phyloP scores from a whole-genome alignment of 2,888 invertebrate genomes.

The Myathropa florea region DNA sequence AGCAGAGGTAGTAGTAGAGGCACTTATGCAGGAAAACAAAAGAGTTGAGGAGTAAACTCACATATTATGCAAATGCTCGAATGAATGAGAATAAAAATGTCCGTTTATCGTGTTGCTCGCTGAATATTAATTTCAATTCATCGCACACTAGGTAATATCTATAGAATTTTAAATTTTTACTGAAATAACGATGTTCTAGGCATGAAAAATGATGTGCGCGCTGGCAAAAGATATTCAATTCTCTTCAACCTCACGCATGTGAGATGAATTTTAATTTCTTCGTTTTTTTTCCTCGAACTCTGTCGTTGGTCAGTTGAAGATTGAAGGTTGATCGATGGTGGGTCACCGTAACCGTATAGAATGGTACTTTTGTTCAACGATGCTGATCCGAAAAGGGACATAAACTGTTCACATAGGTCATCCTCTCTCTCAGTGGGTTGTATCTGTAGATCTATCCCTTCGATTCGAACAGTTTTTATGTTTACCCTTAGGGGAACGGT shows the following conservation, averaged over 20 bases:
- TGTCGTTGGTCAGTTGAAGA: not conserved
- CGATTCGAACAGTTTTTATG: not conserved
- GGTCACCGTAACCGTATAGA: too few species aligned
- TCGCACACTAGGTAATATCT: constrained; percentile 4
- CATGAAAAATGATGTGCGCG: constrained; percentile 9
- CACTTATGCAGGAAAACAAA: constrained; percentile 40
- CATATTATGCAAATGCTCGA: constrained; percentile 61
- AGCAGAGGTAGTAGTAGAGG: not conserved
- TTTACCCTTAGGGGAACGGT: constrained; percentile 13
- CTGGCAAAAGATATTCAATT: not conserved
- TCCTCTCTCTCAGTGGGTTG: constrained; percentile 17
- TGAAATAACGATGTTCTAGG: constrained; percentile 17
- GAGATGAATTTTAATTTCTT: not conserved
- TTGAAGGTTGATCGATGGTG: not conserved
- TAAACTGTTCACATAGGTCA: not conserved
- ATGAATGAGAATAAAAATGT: constrained; percentile 23
- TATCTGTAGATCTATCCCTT: not conserved
- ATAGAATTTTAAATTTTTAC: constrained; percentile 36
- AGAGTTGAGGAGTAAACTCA: constrained; percentile 58
- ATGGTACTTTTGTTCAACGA: not conserved
- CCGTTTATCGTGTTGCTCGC: constrained; percentile 46
- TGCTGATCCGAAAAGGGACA: not conserved
- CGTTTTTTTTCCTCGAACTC: not conserved
- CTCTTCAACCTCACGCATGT: not conserved
- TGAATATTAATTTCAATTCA: constrained; percentile 48